Evolutionary conservation across 2,797 vertebrate species (phyloP), one percentile per base, ranked within the genome.

Genomic region (Sphenopsis melanotis): DNA sequence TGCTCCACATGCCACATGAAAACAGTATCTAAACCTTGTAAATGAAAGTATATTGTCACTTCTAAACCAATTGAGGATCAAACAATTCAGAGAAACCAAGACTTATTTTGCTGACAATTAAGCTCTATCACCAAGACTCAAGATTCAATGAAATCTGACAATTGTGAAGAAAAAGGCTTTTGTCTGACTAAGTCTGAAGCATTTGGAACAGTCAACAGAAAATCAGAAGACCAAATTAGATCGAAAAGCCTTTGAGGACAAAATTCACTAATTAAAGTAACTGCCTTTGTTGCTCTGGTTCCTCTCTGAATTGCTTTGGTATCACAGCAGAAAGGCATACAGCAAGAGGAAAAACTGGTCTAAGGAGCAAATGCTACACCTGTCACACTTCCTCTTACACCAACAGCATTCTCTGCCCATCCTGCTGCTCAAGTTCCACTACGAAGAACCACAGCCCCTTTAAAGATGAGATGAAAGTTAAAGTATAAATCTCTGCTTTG

Each of bases 61-160:
- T 91, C 68, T 95, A 97, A 97, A 94, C 92, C 92, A 96, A 96
- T 49, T 97, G 94, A 96, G 89, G 95, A 97, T 97, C 95, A 96
- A 97, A 97, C 84, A 94, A 95, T 96, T 97, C 93, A 95, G 78
- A 96, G 93, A 96, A 96, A 96, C 95, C 97, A 96, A 95, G 81
- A 96, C 95, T 96, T 96, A 97, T 97, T 97, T 97, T 95, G 92
- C 92, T 96, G 96, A 96, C 96, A 97, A 97, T 96, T 97, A 96
- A 84, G 64, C 91, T 89, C 87, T 96, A 96, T 89, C 92, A 94
- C 89, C 90, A 96, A 92, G 94, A 90, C 89, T 86, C 16, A 12
- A 94, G 88, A 96, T 39, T 93, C 95, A 94, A 96, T 91, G 88
- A 95, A 93, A 96, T 92, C 76, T 94, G 96, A 95, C 91, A 97